Evolutionary conservation across 2,797 vertebrate genomes (phyloP).

Genomic region (Cuniculus paca): DNA sequence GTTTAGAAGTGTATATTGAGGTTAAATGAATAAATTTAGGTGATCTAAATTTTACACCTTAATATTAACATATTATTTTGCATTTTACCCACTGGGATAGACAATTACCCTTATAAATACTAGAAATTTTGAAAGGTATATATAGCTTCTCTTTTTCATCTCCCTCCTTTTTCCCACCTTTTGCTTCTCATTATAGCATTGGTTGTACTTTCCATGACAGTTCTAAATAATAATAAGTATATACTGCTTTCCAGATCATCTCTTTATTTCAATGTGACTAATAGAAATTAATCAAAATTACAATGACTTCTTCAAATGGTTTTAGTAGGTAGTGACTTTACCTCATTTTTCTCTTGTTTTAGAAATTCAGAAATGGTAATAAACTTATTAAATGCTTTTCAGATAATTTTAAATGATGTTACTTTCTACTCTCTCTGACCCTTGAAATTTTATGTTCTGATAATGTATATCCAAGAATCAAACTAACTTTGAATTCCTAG

Average conservation of each 20-base stretch:
- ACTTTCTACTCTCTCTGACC: neutral
- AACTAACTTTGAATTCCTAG: neutral
- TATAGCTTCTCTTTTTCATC: neutral
- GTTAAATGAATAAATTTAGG: neutral
- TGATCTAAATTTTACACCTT: neutral
- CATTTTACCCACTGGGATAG: neutral
- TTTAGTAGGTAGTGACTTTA: neutral
- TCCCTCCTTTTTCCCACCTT: neutral
- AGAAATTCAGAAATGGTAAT: neutral
- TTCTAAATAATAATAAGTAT: neutral
- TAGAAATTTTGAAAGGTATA: neutral
- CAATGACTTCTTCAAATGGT: neutral
- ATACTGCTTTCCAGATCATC: neutral
- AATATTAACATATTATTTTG: neutral
- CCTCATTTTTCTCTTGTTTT: neutral
- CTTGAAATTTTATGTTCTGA: neutral
- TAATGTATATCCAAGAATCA: neutral
- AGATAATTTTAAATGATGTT: neutral
- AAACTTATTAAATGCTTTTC: neutral
- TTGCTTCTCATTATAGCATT: neutral
- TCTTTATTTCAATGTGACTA: neutral
- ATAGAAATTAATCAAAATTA: constrained; percentile 21
- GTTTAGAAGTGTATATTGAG: neutral
- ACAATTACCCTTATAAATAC: neutral
- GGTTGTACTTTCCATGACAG: neutral